Evolutionary conservation across 2,888 invertebrate genomes (phyloP), one percentile per base, ranked within the genome.

Genomic region (Lysandra bellargus): DNA sequence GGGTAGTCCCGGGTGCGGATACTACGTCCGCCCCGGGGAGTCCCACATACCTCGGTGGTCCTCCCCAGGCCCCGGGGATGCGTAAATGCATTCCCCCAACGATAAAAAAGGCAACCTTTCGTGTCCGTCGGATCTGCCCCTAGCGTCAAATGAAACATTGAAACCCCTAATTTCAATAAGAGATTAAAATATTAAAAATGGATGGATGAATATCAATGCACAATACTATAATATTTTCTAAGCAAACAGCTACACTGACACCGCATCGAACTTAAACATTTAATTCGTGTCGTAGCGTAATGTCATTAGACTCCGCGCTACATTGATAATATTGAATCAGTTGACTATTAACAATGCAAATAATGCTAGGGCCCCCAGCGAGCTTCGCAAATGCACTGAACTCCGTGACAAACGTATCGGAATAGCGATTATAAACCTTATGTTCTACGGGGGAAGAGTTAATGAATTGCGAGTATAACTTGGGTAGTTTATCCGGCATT

Each of bases 301-400:
- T 57, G 57, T 76, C 76, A 76, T 76, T 49, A 76, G 84, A 83
- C 84, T 84, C 82, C 84, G 84, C 84, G 85, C 83, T 82, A 83
- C 88, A 87, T 88, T 89, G 87, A 91, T 91, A 90, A 90, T 89
- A 91, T 91, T 90, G 89, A 91, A 91, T 91, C 90, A 89, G 90
- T 89, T 87, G 87, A 89, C 88, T 90, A 92, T 92, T 92, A 92
- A 91, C 91, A 90, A 90, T 91, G 91, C 90, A 91, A 91, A 91
- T 91, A 90, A 85, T 88, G 85, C 87, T 86, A 88, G 83, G 86
- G 87, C 87, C 84, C 86, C 86, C 85, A 88, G 88, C 89, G 85
- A 88, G 88, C 89, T 88, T 85, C 88, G 89, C 88, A 88, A 90
- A 90, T 91, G 91, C 90, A 89, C 87, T 83, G 85, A 86, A 85